These are phyloP conservation scores for Pheosia gnoma DNA, from an alignment of 2,888 invertebrate species.

Conservation along the genomic window DNA sequence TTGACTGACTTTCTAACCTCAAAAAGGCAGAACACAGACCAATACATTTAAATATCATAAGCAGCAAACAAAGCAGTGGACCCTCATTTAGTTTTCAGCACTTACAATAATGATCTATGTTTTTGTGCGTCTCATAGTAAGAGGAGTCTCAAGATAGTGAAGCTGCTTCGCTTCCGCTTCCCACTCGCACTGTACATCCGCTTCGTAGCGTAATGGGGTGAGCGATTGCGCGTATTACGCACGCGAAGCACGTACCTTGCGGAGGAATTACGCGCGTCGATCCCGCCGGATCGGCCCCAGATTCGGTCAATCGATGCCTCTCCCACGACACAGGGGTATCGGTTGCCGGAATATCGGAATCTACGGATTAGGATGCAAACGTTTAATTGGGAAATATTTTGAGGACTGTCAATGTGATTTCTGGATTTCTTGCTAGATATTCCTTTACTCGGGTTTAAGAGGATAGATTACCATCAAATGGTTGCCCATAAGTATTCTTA, in stretches of 20 bases:
- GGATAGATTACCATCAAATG: too few relatives aligned
- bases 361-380: background rate
- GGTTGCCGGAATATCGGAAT: slow-evolving; percentile 3
- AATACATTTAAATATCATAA: too few relatives aligned
- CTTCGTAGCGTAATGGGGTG: slow-evolving; percentile 66
- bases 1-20: too few relatives aligned
- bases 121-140: too few relatives aligned
- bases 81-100: too few relatives aligned
- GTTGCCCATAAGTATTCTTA: too few relatives aligned
- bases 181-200: slow-evolving; percentile 21
- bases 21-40: too few relatives aligned
- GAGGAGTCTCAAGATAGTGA: background rate
- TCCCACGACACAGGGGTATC: slow-evolving; percentile 34
- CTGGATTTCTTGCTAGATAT: too few relatives aligned
- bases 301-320: slow-evolving; percentile 79
- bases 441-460: too few relatives aligned
- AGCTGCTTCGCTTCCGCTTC: slow-evolving; percentile 15
- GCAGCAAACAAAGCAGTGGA: too few relatives aligned
- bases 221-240: slow-evolving; percentile 68
- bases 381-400: background rate
- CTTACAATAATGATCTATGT: too few relatives aligned
- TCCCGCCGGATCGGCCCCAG: slow-evolving; percentile 65
- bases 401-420: background rate
- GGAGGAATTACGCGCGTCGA: slow-evolving; percentile 78
- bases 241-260: slow-evolving; percentile 73